A percentile compares a stretch with the other conserved stretches of the same genome.
phyloP scores from a whole-genome alignment of 2,797 vertebrate genomes.

The Amphiprion clarkii region DNA sequence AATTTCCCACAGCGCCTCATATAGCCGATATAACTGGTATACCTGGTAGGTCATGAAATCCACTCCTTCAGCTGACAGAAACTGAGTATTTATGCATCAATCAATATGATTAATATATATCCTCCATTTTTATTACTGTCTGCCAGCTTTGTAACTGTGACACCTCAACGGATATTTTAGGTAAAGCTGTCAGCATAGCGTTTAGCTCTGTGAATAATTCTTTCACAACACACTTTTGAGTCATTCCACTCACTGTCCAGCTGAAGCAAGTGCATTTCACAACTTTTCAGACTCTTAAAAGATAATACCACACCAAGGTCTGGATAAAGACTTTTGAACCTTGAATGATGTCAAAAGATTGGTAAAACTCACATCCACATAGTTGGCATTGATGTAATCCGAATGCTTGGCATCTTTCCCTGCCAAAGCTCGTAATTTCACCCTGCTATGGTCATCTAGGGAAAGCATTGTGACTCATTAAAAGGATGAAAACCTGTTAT shows the following conservation, averaged over 20 bases:
- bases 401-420: constrained; percentile 99
- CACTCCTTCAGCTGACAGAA: constrained; percentile 18
- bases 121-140: not conserved
- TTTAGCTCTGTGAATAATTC: constrained; percentile 4
- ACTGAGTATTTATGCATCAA: constrained; percentile 18
- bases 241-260: not conserved
- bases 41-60: constrained; percentile 30
- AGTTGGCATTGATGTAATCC: constrained; percentile 99
- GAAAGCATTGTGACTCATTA: constrained; percentile 45
- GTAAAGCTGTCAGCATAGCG: constrained; percentile 5
- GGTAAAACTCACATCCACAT: constrained; percentile 93
- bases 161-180: constrained; percentile 27
- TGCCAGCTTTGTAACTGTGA: constrained; percentile 13
- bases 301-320: not conserved
- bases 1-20: constrained; percentile 23
- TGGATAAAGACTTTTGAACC: not conserved
- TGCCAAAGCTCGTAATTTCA: constrained; percentile 94
- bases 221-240: constrained; percentile 2
- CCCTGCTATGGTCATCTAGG: constrained; percentile 97
- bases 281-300: not conserved
- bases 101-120: constrained; percentile 29
- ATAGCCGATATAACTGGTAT: constrained; percentile 21
- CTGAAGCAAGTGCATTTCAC: not conserved
- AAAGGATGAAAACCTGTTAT: constrained; percentile 52
- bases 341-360: constrained; percentile 5